Conservation (phyloP, 2,888 invertebrate genomes). For the Pimpla rufipes region DNA sequence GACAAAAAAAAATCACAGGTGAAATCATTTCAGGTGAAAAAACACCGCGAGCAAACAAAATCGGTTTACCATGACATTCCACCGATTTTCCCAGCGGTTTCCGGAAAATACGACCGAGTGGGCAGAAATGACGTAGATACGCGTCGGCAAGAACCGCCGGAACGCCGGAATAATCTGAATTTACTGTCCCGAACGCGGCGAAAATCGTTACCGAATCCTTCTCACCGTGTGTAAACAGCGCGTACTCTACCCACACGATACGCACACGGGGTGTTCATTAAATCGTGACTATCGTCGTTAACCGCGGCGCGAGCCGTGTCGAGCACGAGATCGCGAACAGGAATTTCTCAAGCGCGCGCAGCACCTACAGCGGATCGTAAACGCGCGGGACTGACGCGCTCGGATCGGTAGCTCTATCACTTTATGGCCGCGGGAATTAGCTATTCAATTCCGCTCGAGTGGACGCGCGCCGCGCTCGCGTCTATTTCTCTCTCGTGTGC, state of each 20-base stretch:
- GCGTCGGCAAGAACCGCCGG: neutral
- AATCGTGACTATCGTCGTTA: slow-evolving; percentile 50
- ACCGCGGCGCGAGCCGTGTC: slow-evolving; percentile 28
- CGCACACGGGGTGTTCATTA: slow-evolving; percentile 33
- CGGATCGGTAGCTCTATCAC: slow-evolving; percentile 41
- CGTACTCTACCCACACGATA: too few relatives aligned
- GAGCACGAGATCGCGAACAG: slow-evolving; percentile 44
- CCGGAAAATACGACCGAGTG: too few relatives aligned
- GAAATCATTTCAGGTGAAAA: too few relatives aligned
- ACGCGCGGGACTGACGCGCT: neutral
- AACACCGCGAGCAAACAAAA: too few relatives aligned
- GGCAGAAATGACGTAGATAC: too few relatives aligned
- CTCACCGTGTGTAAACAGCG: too few relatives aligned
- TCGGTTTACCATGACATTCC: too few relatives aligned
- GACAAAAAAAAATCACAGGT: too few relatives aligned
- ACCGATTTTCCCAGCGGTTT: too few relatives aligned
- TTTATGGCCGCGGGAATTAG: slow-evolving; percentile 51
- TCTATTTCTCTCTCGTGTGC: neutral
- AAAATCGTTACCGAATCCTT: too few relatives aligned
- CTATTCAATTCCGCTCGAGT: slow-evolving; percentile 42
- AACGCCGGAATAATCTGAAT: too few relatives aligned
- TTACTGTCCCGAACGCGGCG: too few relatives aligned
- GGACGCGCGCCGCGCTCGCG: slow-evolving; percentile 15
- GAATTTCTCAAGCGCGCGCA: slow-evolving; percentile 30
- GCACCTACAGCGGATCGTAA: slow-evolving; percentile 29